Base-by-base conservation (phyloP, 2,888 invertebrate genomes). In the Eurytoma adleriae region DNA sequence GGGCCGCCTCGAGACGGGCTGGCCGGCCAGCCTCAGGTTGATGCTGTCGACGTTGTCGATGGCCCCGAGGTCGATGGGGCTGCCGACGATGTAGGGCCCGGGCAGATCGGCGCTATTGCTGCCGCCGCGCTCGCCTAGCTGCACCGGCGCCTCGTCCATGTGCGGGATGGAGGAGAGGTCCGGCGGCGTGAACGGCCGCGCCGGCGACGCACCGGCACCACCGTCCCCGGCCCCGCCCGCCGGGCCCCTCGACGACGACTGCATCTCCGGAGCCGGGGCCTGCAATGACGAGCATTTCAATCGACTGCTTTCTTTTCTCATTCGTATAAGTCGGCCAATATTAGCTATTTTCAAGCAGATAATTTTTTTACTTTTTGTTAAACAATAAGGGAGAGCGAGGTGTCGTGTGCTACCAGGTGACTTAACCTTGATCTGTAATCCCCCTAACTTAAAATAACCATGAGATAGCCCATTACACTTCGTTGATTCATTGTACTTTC, bases 11-110 rank as follows among this genome's bases (percentile, higher is more conserved):
- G 64, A 64, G 1, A 83, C 81, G 7, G 61, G 52, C 16, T 83
- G 78, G 40, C 85, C 69, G n/a, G 88, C 85, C 59, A 89, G 80
- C 10, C 84, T 86, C 50, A 89, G 83, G 57, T 87, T 87, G 79
- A 90, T 87, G 76, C 88, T 89, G 83, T 91, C 90, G 81, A 91
- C 89, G 76, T 90, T 91, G 79, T 91, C 90, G 84, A 90, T 90
- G 50, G 85, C 85, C 52, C 90, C 87, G 62, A 90, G 88, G 78
- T 91, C 88, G 83, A 91, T 91, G 59, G 89, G 89, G 82, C 90
- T 90, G 62, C 90, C 90, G 80, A 90, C 84, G 82, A 90, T 91
- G 79, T 89, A 91, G 30, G 88, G 90, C 83, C 84, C 79, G 57
- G 57, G 64, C 71, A 14, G 72, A 13, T 59, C 74, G 24, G 62